These are phyloP conservation scores for Luperina nickerlii DNA, from an alignment of 2,888 invertebrate genomes.

Conservation along the genomic window DNA sequence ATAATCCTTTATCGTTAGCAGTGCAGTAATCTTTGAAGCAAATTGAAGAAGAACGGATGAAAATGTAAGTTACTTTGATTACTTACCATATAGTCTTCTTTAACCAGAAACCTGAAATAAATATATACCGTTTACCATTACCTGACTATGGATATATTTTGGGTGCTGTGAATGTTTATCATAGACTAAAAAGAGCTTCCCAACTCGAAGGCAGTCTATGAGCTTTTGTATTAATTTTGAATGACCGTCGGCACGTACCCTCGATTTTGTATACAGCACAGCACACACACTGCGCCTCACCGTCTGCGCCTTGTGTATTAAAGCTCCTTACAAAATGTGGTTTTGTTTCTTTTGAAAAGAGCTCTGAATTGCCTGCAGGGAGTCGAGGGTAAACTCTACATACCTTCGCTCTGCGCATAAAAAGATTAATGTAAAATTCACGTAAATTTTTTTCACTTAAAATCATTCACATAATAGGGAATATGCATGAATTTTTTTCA, in stretches of 20 bases:
- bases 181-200: not conserved
- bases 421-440: not conserved
- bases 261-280: constrained; percentile 8
- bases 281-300: not conserved
- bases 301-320: not conserved
- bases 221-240: constrained; percentile 15
- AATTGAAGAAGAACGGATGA: not conserved
- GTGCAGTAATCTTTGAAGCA: not conserved
- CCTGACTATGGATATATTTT: not conserved
- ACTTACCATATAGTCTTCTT: not conserved
- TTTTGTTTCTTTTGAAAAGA: constrained; percentile 23
- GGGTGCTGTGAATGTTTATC: not conserved
- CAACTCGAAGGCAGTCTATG: too few species aligned
- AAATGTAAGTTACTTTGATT: not conserved
- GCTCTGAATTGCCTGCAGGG: constrained; percentile 2
- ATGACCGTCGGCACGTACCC: not conserved
- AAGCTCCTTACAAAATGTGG: not conserved
- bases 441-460: not conserved
- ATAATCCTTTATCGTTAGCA: not conserved
- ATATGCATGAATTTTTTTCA: too few species aligned
- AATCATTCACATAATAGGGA: not conserved
- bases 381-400: not conserved
- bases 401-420: not conserved
- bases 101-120: not conserved
- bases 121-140: not conserved